Base-by-base conservation (phyloP, 2,797 vertebrate genomes). In the Mus minutoides region DNA sequence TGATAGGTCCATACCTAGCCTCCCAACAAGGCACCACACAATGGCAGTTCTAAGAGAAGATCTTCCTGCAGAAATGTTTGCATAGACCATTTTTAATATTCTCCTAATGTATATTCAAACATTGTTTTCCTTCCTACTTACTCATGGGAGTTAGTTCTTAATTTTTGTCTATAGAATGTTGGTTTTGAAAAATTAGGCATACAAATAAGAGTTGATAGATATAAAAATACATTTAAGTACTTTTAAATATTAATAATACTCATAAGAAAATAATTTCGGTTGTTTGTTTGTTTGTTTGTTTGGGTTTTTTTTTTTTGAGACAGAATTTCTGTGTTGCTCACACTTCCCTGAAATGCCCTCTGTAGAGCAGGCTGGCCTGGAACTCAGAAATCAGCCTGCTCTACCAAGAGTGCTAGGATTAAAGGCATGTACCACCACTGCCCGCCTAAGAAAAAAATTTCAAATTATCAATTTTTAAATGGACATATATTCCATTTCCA, bases 61-160 rank as follows among this genome's bases (percentile, higher is more conserved):
- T 77, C 96, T 92, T 58, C 76, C 94, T 86, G 17, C 16, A 52
- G 3, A 29, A 85, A 54, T 89, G 40, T 91, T 64, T 46, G 19
- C 94, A 96, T n/a, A 49, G 64, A 62, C 84, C 84, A 80, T 87
- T 88, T 85, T 67, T 92, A 67, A 46, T 76, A 96, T 82, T 94
- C 77, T 37, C 52, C 54, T 54, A 34, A 29, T 88, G 16, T 14
- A 40, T 73, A 75, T 8, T 88, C 91, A 84, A 92, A 62, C 34
- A 29, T 90, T 95, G 17, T 92, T 92, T 90, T 91, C 4, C 58
- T 92, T 6, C 31, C 24, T 94, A 77, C 93, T 96, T 91, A 88
- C 3, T 94, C 71, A 29, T 75, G 16, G 21, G 92, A 95, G 29
- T 86, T 93, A 34, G 14, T 94, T 96, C 67, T 91, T 92, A 76